These are phyloP conservation scores for Polyergus mexicanus DNA, from an alignment of 1,140 invertebrate species.

Conservation along the genomic window DNA sequence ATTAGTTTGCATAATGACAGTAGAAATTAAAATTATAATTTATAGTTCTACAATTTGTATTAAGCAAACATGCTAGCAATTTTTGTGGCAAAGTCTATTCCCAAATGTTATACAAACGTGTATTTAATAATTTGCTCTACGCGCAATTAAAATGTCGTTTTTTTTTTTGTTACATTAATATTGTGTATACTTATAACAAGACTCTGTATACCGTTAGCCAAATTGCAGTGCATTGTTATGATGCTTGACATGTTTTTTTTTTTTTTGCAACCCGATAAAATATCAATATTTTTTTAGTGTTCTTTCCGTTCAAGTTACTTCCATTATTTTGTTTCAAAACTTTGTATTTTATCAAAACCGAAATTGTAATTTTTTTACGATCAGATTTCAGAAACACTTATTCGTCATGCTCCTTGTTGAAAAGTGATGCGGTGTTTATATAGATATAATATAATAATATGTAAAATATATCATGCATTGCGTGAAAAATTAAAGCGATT, in stretches of 20 bases:
- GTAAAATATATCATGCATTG: background rate
- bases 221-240: slow-evolving; percentile 9
- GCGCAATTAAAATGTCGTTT: background rate
- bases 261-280: slow-evolving; percentile 31
- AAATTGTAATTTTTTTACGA: slow-evolving; percentile 24
- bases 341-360: slow-evolving; percentile 16
- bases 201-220: slow-evolving; percentile 9
- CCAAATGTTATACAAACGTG: background rate
- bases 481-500: background rate
- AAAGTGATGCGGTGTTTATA: background rate
- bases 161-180: slow-evolving; percentile 12
- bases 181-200: slow-evolving; percentile 1
- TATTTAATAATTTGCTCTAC: background rate
- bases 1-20: background rate
- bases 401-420: background rate
- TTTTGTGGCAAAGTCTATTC: background rate
- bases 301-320: background rate
- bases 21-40: background rate
- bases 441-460: background rate
- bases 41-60: background rate
- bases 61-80: background rate
- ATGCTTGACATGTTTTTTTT: slow-evolving; percentile 12
- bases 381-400: slow-evolving; percentile 6
- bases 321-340: slow-evolving; percentile 28
- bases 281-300: slow-evolving; percentile 12